These are phyloP conservation scores for Atlantisia rogersi DNA, from an alignment of 2,113 vertebrate genomes.

Conservation along the genomic window DNA sequence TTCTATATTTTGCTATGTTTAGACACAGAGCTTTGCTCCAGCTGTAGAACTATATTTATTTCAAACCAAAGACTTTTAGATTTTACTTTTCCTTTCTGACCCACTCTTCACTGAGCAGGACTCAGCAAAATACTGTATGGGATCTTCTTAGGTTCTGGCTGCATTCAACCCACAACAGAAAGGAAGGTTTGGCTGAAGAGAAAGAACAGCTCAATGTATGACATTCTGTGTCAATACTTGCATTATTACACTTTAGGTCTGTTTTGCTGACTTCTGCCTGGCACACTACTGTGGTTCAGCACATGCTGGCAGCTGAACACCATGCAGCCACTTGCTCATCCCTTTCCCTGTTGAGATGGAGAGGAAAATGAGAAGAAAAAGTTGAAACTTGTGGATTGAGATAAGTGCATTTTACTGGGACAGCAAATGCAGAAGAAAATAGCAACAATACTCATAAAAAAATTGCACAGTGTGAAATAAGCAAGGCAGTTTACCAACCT, in stretches of 20 bases:
- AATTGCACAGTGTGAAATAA: too few relatives aligned
- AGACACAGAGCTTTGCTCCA: not conserved
- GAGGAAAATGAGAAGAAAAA: too few relatives aligned
- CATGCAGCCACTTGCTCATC: too few relatives aligned
- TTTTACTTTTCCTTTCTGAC: not conserved
- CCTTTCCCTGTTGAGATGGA: too few relatives aligned
- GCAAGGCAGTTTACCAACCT: too few relatives aligned
- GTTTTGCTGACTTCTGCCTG: not conserved
- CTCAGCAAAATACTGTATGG: not conserved
- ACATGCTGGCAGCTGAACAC: too few relatives aligned
- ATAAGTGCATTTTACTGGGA: too few relatives aligned
- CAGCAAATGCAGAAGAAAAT: too few relatives aligned
- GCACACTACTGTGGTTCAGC: too few relatives aligned
- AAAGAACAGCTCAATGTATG: not conserved
- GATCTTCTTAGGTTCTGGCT: not conserved
- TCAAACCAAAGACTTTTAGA: not conserved
- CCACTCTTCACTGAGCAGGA: rapidly evolving
- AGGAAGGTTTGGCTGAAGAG: not conserved
- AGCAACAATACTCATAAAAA: too few relatives aligned
- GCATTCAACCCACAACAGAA: not conserved
- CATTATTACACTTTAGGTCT: not conserved
- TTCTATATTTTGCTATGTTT: not conserved
- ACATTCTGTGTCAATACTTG: not conserved
- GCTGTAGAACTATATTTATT: not conserved
- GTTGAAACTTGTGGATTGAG: too few relatives aligned